Evolutionary conservation across 2,797 vertebrate genomes (phyloP), one percentile per base, ranked within the genome.

Genomic region (Paedocypris micromegethes): DNA sequence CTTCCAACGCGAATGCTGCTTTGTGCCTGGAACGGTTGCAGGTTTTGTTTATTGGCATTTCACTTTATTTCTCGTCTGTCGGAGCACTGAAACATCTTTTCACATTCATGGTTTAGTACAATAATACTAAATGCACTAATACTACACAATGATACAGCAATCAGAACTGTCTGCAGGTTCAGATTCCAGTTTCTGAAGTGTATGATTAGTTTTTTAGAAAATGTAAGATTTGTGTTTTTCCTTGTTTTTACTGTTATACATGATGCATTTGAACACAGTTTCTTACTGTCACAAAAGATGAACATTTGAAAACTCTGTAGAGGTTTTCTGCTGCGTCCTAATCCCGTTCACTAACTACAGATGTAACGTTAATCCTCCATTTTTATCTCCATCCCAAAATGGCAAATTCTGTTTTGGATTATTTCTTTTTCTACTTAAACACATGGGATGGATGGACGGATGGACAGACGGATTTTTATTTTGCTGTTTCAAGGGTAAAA

Each of bases 11-110:
- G 43, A 58, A 58, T 67, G 43, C 55, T 40, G 44, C 9, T 7
- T 6, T 45, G 8, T 9, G 5, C 66, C 38, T 57, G 37, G 51
- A 63, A 71, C 64, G 54, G 8, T 53, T 52, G 40, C 51, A 63
- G 64, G 63, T 71, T 58, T 52, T 53, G 63, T 75, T 64, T 53
- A 40, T 53, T 58, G 65, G 48, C 58, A 23, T 62, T 71, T 54
- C 54, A 58, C 51, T 60, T 52, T 66, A 74, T 66, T 74, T 68
- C 51, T 66, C 58, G 46, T 42, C 56, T 4, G 50, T 59, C n/a
- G 6, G 72, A 58, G 66, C 48, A n/a, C 40, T 73, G 72, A 68
- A 66, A 60, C 23, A 49, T 58, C 23, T 23, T 23, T 23, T 23
- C 23, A 23, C 23, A 23, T 23, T 23, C 23, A 23, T 23, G 23